These are phyloP conservation scores for Zelleria hepariella DNA, from an alignment of 2,888 invertebrate species.

Conservation along the genomic window DNA sequence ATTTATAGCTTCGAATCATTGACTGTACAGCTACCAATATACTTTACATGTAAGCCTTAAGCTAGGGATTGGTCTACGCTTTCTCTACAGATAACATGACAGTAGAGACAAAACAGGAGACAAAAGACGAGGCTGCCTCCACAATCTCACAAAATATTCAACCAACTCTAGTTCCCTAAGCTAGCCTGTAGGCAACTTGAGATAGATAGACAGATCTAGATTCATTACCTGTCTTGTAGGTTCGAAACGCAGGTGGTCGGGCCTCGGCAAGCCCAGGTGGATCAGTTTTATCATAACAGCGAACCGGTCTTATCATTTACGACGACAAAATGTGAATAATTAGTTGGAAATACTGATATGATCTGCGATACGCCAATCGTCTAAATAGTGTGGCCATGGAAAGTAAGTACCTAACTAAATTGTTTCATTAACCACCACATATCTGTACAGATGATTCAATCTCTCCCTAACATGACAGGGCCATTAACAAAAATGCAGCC, in stretches of 20 bases:
- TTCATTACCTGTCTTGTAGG: slow-evolving; percentile 2
- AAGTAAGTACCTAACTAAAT: too few species aligned
- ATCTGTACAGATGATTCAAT: neutral
- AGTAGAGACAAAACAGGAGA: too few species aligned
- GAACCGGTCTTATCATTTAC: slow-evolving; percentile 16
- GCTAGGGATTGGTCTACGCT: too few species aligned
- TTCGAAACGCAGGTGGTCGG: slow-evolving; percentile 25
- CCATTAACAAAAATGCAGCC: slow-evolving; percentile 1
- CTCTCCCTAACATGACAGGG: neutral
- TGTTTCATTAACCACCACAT: neutral
- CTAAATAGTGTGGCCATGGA: too few species aligned
- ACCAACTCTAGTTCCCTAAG: neutral
- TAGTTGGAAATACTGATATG: slow-evolving; percentile 7
- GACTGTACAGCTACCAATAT: too few species aligned
- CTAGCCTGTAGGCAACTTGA: neutral
- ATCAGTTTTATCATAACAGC: slow-evolving; percentile 25
- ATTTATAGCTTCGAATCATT: too few species aligned
- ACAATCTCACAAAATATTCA: neutral
- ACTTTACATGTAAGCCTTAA: too few species aligned
- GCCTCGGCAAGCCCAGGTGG: slow-evolving; percentile 10
- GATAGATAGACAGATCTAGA: neutral
- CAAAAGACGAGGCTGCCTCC: too few species aligned
- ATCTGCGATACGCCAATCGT: too few species aligned
- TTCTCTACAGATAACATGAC: too few species aligned
- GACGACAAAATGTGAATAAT: slow-evolving; percentile 26